phyloP scores from a whole-genome alignment of 2,797 vertebrate genomes.

The Bovichtus diacanthus region DNA sequence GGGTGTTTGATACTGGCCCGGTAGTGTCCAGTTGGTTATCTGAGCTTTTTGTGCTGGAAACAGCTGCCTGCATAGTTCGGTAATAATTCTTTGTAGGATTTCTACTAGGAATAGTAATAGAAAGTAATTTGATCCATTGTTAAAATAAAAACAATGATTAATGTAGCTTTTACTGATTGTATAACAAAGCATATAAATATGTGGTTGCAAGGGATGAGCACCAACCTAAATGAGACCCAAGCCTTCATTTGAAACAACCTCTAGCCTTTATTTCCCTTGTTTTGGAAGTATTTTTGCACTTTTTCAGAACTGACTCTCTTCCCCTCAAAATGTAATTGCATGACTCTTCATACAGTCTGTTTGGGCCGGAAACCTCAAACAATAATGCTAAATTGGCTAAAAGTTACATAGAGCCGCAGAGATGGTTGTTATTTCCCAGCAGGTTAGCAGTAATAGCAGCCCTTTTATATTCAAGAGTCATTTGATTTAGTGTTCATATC shows the following conservation, averaged over 20 bases:
- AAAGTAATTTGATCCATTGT: too few relatives aligned
- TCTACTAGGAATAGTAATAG: too few relatives aligned
- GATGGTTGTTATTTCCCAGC: slow-evolving; percentile 4
- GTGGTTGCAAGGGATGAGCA: background rate
- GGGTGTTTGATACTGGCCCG: too few relatives aligned
- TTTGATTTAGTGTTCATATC: slow-evolving; percentile 29
- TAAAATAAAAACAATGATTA: too few relatives aligned
- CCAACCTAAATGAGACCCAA: background rate
- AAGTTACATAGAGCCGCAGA: background rate
- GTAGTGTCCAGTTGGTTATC: too few relatives aligned
- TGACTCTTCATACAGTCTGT: background rate
- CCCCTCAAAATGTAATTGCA: background rate
- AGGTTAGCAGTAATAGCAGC: background rate
- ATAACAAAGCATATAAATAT: background rate
- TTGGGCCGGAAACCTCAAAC: slow-evolving; percentile 1
- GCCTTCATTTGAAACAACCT: background rate
- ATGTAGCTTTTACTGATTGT: background rate
- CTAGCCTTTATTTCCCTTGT: background rate
- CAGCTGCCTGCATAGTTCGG: too few relatives aligned
- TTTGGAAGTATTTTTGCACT: background rate
- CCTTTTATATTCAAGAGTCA: background rate
- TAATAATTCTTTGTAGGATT: too few relatives aligned
- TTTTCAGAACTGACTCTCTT: background rate
- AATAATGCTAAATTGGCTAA: background rate
- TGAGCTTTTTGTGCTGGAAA: too few relatives aligned